Evolutionary conservation across 2,888 invertebrate species (phyloP).

Genomic region (Smittia sp.): DNA sequence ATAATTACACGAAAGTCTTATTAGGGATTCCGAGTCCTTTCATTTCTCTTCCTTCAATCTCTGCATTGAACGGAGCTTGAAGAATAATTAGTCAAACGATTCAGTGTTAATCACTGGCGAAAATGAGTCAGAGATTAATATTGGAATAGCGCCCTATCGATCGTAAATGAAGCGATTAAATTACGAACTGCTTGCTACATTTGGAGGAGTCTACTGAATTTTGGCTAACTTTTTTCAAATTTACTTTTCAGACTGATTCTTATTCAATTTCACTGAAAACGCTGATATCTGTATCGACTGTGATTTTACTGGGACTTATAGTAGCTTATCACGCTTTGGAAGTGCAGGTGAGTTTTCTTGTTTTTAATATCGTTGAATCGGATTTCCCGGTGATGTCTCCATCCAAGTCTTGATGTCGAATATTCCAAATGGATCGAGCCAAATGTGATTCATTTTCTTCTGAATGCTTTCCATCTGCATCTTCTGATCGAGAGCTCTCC

Average conservation of each 20-base stretch:
- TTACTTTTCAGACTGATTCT: slow-evolving; percentile 81
- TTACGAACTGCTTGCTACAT: too few species aligned
- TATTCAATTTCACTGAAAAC: slow-evolving; percentile 98
- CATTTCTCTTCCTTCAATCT: neutral
- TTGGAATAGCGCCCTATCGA: too few species aligned
- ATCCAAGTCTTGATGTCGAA: too few species aligned
- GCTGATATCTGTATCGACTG: slow-evolving; percentile 98
- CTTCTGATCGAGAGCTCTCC: neutral
- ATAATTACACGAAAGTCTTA: neutral
- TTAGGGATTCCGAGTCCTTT: too few species aligned
- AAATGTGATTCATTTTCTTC: neutral
- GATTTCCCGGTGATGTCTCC: too few species aligned
- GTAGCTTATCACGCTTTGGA: slow-evolving; percentile 99
- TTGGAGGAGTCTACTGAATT: too few species aligned
- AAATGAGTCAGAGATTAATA: too few species aligned
- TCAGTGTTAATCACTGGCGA: too few species aligned
- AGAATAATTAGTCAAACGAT: too few species aligned
- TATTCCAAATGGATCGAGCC: too few species aligned
- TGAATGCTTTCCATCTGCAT: neutral
- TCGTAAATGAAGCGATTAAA: too few species aligned
- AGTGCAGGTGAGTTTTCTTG: slow-evolving; percentile 80
- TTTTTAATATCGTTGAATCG: neutral
- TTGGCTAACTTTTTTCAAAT: slow-evolving; percentile 40
- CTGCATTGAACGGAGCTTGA: too few species aligned
- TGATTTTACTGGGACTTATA: slow-evolving; percentile 98